Evolutionary conservation across 2,797 vertebrate genomes (phyloP).

Genomic region (Geotrypetes seraphini): DNA sequence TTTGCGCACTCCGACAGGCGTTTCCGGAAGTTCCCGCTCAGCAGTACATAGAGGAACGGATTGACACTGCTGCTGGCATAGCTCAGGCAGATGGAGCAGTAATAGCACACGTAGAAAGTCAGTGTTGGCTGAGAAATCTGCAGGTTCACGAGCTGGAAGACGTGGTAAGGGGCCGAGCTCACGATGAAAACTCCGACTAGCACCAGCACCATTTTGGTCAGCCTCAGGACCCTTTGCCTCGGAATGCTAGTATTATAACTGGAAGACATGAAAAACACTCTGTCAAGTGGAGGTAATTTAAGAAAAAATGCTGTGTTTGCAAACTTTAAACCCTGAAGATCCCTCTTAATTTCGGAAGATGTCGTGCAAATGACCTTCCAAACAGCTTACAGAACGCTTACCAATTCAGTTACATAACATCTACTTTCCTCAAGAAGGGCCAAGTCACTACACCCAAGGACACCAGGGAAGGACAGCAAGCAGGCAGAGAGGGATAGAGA

Average conservation of each 20-base stretch:
- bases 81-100: conserved; percentile 46
- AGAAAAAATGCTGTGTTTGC: no score
- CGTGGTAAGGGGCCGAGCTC: conserved; percentile 35
- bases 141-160: conserved; percentile 45
- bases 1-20: conserved; percentile 7
- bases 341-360: no score
- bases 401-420: no score
- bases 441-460: no score
- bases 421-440: no score
- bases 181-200: conserved; percentile 32
- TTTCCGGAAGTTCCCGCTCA: conserved; percentile 47
- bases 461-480: no score
- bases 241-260: conserved; percentile 33
- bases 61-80: conserved; percentile 45
- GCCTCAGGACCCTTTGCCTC: conserved; percentile 29
- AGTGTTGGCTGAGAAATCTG: conserved; percentile 22
- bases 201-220: conserved; percentile 41
- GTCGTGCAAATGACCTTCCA: no score
- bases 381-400: no score
- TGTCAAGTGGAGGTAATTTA: neutral
- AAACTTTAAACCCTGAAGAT: no score
- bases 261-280: neutral
- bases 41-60: conserved; percentile 45
- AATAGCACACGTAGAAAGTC: conserved; percentile 41
- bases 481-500: no score